Evolutionary conservation across 2,888 invertebrate species (phyloP), one percentile per base, ranked within the genome.

Genomic region (Rhamnusium bicolor): DNA sequence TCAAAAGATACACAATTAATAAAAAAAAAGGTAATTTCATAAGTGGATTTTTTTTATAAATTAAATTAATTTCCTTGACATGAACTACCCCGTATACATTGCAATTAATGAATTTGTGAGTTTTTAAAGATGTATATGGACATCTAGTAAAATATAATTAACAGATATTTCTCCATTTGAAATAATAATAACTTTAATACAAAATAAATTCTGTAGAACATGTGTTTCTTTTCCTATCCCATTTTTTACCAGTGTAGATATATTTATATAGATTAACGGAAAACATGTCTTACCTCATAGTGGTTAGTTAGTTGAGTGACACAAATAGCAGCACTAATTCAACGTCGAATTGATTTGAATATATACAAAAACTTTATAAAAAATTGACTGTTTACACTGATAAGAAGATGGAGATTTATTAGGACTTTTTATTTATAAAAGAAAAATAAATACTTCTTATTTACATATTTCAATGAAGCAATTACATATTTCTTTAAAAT

Each of bases 211-310:
- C 18, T 18, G 16, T 14, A 49, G 18, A 19, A 51, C 16, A 16
- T 10, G 19, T 16, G 51, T 6, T 18, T 19, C 0, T 18, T 51
- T 51, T 18, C 18, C 16, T 8, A 12, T 51, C 51, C 10, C 16
- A 51, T 18, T 51, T 51, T 51, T 18, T 51, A 56, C 14, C 4
- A 16, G 14, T 5, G 7, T 16, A 56, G 5, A 14, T 12, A 16
- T 3, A 27, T 56, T 56, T 27, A 56, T 27, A 29, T 27, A 24
- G 24, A 27, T 27, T 24, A 29, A 14, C n/a, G 21, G 24, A 24
- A 60, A 32, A 29, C 19, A 62, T 14, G 29, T 63, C 63, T 63
- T 63, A 63, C 63, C 63, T 63, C 63, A 63, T 63, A 47, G 46
- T 18, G 32, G 6, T 51, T 14, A 27, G n/a, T n/a, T n/a, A 32